phyloP scores from a whole-genome alignment of 1,140 invertebrate genomes.

The Atta cephalotes region DNA sequence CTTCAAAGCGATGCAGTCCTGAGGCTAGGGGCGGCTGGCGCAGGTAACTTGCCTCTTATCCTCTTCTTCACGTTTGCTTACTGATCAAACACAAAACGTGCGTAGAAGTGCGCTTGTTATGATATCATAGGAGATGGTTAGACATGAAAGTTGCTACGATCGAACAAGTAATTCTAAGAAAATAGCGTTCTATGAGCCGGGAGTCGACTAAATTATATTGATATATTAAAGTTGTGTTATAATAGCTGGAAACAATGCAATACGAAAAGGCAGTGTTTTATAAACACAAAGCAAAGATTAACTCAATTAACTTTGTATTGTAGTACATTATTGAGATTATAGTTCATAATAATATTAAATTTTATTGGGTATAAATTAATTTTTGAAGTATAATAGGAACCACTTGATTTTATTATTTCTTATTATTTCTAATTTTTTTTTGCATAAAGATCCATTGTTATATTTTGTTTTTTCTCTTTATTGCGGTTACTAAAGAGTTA shows the following conservation, averaged over 20 bases:
- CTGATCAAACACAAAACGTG: constrained; percentile 52
- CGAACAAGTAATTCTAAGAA: constrained; percentile 39
- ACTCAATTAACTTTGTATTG: neutral
- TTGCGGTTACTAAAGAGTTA: neutral
- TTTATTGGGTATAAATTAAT: neutral
- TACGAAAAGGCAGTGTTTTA: neutral
- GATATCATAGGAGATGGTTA: constrained; percentile 32
- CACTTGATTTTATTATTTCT: constrained; percentile 1
- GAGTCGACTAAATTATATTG: neutral
- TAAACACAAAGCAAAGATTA: neutral
- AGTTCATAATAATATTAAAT: neutral
- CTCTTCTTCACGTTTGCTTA: constrained; percentile 55
- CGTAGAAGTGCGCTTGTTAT: constrained; percentile 24
- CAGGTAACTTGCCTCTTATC: constrained; percentile 77
- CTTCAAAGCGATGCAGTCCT: constrained; percentile 85
- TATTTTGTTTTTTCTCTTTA: constrained; percentile 12
- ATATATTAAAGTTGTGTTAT: neutral
- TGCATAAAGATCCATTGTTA: neutral
- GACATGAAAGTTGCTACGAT: constrained; percentile 17
- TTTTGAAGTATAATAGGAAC: neutral
- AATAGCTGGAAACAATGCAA: neutral
- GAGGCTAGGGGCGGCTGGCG: constrained; percentile 83
- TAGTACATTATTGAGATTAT: neutral
- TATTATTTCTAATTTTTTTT: neutral
- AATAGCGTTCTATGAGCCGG: constrained; percentile 15